A percentile compares a stretch with the other conserved stretches of the same genome.
These are phyloP conservation scores for Etheostoma perlongum DNA, from an alignment of 2,797 vertebrate species.

Conservation along the genomic window DNA sequence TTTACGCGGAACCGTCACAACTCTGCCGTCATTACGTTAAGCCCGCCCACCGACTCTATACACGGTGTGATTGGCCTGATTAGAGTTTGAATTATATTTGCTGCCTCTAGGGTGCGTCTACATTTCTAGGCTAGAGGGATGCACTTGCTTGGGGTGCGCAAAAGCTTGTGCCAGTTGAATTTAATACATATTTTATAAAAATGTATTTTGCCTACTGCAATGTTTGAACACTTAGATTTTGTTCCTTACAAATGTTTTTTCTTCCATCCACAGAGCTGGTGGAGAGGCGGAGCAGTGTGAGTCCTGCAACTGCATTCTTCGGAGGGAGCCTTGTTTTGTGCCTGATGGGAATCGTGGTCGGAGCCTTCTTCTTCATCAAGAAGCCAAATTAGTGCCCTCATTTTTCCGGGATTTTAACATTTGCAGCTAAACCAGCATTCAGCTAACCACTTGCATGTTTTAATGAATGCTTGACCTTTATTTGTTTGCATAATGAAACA, in stretches of 20 bases:
- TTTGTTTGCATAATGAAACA: too few relatives aligned
- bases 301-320: conserved; percentile 11
- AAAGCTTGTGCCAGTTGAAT: neutral
- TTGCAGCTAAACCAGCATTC: neutral
- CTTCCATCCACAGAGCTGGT: conserved; percentile 11
- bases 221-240: neutral
- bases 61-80: too few relatives aligned
- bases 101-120: too few relatives aligned
- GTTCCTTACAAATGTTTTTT: neutral
- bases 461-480: neutral
- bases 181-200: too few relatives aligned
- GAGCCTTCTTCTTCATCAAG: conserved; percentile 12
- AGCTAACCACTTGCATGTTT: neutral
- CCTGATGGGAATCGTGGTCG: neutral
- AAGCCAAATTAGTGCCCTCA: neutral
- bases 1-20: too few relatives aligned
- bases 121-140: too few relatives aligned
- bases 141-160: too few relatives aligned
- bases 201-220: neutral
- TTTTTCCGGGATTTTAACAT: neutral
- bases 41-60: too few relatives aligned
- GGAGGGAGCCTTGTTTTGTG: neutral
- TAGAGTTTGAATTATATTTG: too few relatives aligned
- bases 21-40: too few relatives aligned
- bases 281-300: neutral